Conservation (phyloP, 2,113 vertebrate species). For the Poicephalus gulielmi region DNA sequence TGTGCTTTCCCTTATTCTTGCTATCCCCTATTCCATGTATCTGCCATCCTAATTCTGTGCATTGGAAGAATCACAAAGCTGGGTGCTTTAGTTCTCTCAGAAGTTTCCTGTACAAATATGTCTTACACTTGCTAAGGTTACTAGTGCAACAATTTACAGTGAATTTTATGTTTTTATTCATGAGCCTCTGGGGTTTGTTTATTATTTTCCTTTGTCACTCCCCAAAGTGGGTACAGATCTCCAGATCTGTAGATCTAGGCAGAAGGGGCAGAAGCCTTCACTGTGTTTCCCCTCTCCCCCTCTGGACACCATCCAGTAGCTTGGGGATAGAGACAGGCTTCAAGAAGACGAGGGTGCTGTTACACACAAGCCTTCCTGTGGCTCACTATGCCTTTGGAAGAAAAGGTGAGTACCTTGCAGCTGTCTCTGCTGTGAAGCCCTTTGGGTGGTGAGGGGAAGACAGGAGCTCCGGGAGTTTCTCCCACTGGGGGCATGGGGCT, state of each 20-base stretch:
- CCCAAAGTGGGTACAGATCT: fast-evolving
- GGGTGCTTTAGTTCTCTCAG: not conserved
- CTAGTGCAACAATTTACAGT: not conserved
- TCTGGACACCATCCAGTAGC: not conserved
- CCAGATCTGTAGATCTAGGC: not conserved
- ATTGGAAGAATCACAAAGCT: not conserved
- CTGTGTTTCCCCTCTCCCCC: fast-evolving
- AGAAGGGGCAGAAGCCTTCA: not conserved
- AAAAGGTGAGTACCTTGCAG: not conserved
- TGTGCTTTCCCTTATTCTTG: not conserved
- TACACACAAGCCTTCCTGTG: not conserved
- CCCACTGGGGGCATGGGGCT: fast-evolving
- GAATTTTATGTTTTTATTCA: not conserved
- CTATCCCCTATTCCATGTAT: not conserved
- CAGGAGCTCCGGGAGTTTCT: fast-evolving
- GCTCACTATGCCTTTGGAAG: fast-evolving
- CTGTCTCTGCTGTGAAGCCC: not conserved
- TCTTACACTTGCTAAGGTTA: not conserved
- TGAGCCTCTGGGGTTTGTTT: not conserved
- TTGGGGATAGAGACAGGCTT: not conserved
- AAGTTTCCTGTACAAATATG: not conserved
- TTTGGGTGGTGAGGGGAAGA: not conserved
- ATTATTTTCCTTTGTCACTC: not conserved
- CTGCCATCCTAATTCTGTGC: not conserved
- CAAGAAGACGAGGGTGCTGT: not conserved